Conservation (phyloP, 2,888 invertebrate genomes). For the Brachypterus glaber region DNA sequence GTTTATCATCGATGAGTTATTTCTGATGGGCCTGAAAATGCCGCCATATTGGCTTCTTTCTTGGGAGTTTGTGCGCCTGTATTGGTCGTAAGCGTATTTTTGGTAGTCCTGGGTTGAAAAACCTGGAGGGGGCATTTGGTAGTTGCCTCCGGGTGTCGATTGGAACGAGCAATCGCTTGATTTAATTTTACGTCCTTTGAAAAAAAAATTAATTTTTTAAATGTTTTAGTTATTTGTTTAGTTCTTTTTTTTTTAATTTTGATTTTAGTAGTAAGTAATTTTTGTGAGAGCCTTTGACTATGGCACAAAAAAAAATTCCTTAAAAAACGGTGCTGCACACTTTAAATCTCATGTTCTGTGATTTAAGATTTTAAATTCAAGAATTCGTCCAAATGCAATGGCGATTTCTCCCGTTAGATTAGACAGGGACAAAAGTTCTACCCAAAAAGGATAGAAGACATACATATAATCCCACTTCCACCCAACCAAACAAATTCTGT, state of each 20-base stretch:
- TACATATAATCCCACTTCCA: too few relatives aligned
- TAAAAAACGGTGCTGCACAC: too few relatives aligned
- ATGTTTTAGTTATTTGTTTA: background rate
- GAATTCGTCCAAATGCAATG: too few relatives aligned
- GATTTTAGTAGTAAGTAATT: too few relatives aligned
- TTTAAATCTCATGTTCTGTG: too few relatives aligned
- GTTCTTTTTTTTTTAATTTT: background rate
- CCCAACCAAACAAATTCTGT: too few relatives aligned
- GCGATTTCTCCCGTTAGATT: too few relatives aligned
- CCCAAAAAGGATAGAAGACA: too few relatives aligned
- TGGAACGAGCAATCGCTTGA: conserved; percentile 10
- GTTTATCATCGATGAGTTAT: conserved; percentile 5
- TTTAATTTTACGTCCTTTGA: conserved; percentile 22
- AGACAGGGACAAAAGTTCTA: too few relatives aligned
- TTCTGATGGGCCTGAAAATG: conserved; percentile 21
- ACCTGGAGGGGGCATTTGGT: conserved; percentile 18
- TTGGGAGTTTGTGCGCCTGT: conserved; percentile 11
- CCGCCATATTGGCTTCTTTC: background rate
- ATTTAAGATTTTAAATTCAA: too few relatives aligned
- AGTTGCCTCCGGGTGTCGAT: too few relatives aligned
- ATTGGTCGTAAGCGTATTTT: conserved; percentile 15
- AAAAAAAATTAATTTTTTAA: background rate
- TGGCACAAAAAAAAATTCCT: conserved; percentile 8
- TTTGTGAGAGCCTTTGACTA: too few relatives aligned
- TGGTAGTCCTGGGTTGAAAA: conserved; percentile 16